Evolutionary conservation across 2,113 vertebrate species (phyloP), one percentile per base, ranked within the genome.

Genomic region (Nothoprocta perdicaria): DNA sequence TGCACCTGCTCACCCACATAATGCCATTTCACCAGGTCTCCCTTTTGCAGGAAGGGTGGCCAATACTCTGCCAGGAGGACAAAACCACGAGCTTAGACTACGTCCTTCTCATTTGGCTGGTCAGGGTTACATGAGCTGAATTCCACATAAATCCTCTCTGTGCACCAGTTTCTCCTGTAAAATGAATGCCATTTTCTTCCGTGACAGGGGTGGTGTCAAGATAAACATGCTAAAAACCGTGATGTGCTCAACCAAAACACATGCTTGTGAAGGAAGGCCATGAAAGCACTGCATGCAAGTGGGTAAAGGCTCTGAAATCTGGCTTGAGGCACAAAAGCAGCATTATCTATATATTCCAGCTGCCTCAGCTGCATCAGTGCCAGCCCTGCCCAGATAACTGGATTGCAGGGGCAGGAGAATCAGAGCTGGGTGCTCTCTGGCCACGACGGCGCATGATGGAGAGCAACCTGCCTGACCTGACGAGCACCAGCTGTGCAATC

Each of bases 301-400:
- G 58, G 85, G 40, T 80, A 40, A 78, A 88, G 73, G 31, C 22
- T 17, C 76, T 87, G 55, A 67, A 66, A 80, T 62, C 73, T 91
- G 73, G 50, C 87, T 93, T 9, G 16, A 68, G 58, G 52, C 61
- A 92, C 79, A 91, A 72, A 38, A 91, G 35, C 79, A n/a, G 3
- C 46, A 68, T 71, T 94, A 90, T 89, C 90, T 80, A 5, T 18
- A 24, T 6, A 38, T 55, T 76, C 38, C 94, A 95, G 84, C 68
- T 91, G 86, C 81, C 91, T 71, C 50, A 15, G 45, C 40, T 19
- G 45, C 66, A 69, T 8, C 66, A 79, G 48, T 88, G 90, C 66
- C 78, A 88, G 3, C 26, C 43, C 74, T 69, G 88, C 41, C 79
- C 45, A 60, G 68, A 21, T n/a, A 62, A 21, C 23, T 69, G 81